phyloP scores from a whole-genome alignment of 2,797 vertebrate genomes.

The Propithecus deckenii region DNA sequence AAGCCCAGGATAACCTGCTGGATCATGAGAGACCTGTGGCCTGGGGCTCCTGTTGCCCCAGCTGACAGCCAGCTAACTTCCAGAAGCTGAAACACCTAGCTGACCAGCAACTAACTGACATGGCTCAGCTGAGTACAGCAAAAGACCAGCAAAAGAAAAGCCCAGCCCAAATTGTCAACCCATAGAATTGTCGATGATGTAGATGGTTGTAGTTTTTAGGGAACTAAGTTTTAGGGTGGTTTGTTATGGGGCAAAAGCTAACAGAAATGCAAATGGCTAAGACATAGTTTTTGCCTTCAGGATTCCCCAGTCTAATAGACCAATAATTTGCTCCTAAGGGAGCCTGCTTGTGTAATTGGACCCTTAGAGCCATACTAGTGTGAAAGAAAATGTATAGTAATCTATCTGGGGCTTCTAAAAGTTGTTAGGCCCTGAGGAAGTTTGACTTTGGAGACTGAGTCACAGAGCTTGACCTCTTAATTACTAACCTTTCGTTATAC shows the following conservation, averaged over 20 bases:
- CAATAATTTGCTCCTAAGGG: not conserved
- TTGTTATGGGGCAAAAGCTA: slow-evolving; percentile 19
- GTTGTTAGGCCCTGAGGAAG: too few species aligned
- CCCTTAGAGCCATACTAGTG: not conserved
- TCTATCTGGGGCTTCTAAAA: too few species aligned
- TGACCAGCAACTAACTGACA: not conserved
- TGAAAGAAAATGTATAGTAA: too few species aligned
- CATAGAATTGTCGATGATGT: not conserved
- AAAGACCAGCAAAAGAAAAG: not conserved
- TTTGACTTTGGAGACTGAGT: too few species aligned
- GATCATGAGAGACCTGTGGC: not conserved
- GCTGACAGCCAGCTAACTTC: not conserved
- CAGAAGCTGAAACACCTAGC: not conserved
- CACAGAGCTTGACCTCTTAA: too few species aligned
- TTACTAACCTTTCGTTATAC: too few species aligned
- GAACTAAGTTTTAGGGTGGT: not conserved
- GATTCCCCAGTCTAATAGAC: not conserved
- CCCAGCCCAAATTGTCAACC: not conserved
- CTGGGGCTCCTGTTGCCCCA: not conserved
- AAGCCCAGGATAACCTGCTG: not conserved
- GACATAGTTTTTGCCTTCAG: not conserved
- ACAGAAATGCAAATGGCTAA: not conserved
- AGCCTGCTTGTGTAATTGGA: not conserved
- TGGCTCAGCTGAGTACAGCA: not conserved
- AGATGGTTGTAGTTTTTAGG: not conserved